Conservation (phyloP, 2,888 invertebrate species). For the Meloe dianella region DNA sequence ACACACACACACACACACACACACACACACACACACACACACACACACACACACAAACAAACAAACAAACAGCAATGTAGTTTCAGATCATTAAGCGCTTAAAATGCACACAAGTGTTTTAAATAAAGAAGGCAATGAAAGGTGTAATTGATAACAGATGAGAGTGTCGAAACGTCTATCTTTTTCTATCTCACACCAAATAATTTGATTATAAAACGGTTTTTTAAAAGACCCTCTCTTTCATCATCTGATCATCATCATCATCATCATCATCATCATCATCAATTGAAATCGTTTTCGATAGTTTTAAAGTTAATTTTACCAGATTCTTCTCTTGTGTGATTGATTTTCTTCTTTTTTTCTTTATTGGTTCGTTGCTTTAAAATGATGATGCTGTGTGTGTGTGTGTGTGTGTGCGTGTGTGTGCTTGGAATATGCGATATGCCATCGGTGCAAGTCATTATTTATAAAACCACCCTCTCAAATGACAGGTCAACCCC, state of each 20-base stretch:
- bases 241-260: constrained; percentile 54
- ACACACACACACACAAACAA: too few species aligned
- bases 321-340: too few species aligned
- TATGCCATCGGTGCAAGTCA: constrained; percentile 11
- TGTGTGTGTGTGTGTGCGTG: too few species aligned
- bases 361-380: not conserved
- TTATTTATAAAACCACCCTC: constrained; percentile 13
- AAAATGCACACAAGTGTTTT: constrained; percentile 53
- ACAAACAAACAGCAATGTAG: constrained; percentile 31
- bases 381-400: constrained; percentile 5
- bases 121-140: constrained; percentile 59
- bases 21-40: too few species aligned
- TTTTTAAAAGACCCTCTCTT: constrained; percentile 37
- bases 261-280: too few species aligned
- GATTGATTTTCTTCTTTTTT: not conserved
- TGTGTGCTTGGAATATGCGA: constrained; percentile 11
- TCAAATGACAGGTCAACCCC: constrained; percentile 11
- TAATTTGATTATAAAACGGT: constrained; percentile 20
- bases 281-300: constrained; percentile 19
- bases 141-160: constrained; percentile 59
- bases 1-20: too few species aligned
- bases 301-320: too few species aligned
- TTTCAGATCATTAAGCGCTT: constrained; percentile 55
- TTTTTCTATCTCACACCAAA: constrained; percentile 32
- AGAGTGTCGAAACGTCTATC: constrained; percentile 46